phyloP scores from a whole-genome alignment of 2,113 vertebrate genomes.

The Zosterops pallidus region DNA sequence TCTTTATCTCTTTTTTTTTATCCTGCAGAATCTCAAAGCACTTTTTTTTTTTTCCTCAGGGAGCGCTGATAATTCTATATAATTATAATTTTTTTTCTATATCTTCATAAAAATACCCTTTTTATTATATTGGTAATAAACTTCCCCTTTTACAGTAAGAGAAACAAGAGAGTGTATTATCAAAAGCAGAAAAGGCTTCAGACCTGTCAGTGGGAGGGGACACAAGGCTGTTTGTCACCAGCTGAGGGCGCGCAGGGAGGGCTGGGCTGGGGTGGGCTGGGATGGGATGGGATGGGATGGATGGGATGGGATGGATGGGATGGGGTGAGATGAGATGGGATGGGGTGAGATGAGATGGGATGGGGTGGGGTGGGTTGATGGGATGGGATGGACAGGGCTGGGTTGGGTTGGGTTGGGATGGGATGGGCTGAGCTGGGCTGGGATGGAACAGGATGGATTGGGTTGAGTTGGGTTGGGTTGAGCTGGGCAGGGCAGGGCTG shows the following conservation, averaged over 20 bases:
- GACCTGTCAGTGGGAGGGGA: conserved; percentile 29
- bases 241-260: conserved; percentile 14
- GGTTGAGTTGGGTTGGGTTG: too few relatives aligned
- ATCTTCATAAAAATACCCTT: conserved; percentile 80
- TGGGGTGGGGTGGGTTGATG: too few relatives aligned
- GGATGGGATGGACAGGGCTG: too few relatives aligned
- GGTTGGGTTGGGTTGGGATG: too few relatives aligned
- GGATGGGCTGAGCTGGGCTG: too few relatives aligned
- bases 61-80: conserved; percentile 62
- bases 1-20: conserved; percentile 48
- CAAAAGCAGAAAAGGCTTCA: conserved; percentile 82
- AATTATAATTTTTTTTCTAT: not conserved
- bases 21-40: conserved; percentile 63
- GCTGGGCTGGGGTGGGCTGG: too few relatives aligned
- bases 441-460: too few relatives aligned
- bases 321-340: too few relatives aligned
- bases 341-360: too few relatives aligned
- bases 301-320: too few relatives aligned
- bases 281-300: too few relatives aligned
- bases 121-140: conserved; percentile 77
- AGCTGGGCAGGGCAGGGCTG: too few relatives aligned
- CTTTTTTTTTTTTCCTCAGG: conserved; percentile 16
- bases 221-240: conserved; percentile 39
- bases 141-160: conserved; percentile 76
- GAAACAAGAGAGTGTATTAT: conserved; percentile 74